Evolutionary conservation across 2,797 vertebrate genomes (phyloP).

Genomic region (Knipowitschia caucasica): DNA sequence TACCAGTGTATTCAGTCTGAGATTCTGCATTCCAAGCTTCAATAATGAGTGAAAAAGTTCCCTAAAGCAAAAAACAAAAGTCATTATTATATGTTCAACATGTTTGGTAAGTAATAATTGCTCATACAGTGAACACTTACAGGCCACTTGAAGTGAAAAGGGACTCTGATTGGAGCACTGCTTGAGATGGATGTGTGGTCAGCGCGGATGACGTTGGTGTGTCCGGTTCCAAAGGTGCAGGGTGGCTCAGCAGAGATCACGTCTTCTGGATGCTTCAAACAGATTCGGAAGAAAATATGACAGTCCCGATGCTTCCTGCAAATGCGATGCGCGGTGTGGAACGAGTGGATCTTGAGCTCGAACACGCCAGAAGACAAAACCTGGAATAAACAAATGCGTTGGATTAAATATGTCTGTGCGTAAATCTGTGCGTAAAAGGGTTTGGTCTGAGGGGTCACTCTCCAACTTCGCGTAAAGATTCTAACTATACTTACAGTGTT

Average conservation of each 20-base stretch:
- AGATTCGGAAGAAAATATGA: conserved; percentile 85
- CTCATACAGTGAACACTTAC: conserved; percentile 55
- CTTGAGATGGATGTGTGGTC: conserved; percentile 74
- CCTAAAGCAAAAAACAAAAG: conserved; percentile 54
- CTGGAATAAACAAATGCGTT: conserved; percentile 49
- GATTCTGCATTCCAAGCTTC: conserved; percentile 85
- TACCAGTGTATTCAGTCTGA: conserved; percentile 82
- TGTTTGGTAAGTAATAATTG: neutral
- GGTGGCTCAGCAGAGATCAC: conserved; percentile 81
- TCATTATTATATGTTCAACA: neutral
- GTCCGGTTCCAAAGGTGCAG: conserved; percentile 82
- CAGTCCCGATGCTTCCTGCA: conserved; percentile 76
- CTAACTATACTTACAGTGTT: conserved; percentile 65
- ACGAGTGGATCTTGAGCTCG: conserved; percentile 85
- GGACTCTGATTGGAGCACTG: conserved; percentile 78
- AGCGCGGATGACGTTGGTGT: conserved; percentile 75
- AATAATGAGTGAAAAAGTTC: conserved; percentile 84
- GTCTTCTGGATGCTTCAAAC: conserved; percentile 82
- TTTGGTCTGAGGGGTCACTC: neutral
- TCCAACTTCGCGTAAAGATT: neutral
- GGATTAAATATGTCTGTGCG: neutral
- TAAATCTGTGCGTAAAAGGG: neutral
- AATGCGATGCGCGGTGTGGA: conserved; percentile 70
- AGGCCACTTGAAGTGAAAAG: conserved; percentile 88
- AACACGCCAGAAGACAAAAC: conserved; percentile 80